Percentiles rank a stretch among this genome's conserved stretches.
Conservation (phyloP, 2,113 vertebrate species). For the Pseudonaja textilis region DNA sequence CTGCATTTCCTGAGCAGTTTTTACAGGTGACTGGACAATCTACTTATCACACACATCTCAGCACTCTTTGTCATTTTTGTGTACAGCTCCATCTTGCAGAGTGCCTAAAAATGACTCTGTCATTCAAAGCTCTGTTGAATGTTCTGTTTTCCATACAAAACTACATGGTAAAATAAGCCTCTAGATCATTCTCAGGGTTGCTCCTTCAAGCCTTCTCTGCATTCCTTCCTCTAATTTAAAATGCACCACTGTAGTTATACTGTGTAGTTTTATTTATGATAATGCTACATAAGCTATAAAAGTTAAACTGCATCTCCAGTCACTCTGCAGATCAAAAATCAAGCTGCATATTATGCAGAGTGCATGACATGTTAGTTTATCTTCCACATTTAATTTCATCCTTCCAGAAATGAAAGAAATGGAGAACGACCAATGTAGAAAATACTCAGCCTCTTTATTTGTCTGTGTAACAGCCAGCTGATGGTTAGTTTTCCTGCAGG, state of each 20-base stretch:
- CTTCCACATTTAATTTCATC: neutral
- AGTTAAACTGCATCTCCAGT: neutral
- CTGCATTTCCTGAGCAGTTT: neutral
- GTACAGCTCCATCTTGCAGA: neutral
- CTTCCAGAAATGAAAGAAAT: neutral
- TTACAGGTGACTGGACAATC: neutral
- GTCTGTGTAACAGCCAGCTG: neutral
- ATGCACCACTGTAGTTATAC: neutral
- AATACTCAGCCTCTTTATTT: neutral
- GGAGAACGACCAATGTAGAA: neutral
- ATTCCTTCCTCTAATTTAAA: slow-evolving; percentile 13
- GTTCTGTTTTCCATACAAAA: neutral
- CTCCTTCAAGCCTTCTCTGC: neutral
- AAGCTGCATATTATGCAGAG: neutral
- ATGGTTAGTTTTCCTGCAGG: neutral
- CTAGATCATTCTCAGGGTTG: slow-evolving; percentile 1
- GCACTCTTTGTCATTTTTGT: neutral
- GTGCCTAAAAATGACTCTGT: neutral
- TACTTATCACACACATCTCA: neutral
- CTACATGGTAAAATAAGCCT: neutral
- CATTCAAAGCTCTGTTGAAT: neutral
- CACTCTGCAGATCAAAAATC: neutral
- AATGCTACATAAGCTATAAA: neutral
- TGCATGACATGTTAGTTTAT: neutral
- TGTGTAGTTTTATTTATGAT: neutral